These are phyloP conservation scores for Sarotherodon lohbergeri DNA, from an alignment of 2,113 vertebrate genomes.

Conservation along the genomic window DNA sequence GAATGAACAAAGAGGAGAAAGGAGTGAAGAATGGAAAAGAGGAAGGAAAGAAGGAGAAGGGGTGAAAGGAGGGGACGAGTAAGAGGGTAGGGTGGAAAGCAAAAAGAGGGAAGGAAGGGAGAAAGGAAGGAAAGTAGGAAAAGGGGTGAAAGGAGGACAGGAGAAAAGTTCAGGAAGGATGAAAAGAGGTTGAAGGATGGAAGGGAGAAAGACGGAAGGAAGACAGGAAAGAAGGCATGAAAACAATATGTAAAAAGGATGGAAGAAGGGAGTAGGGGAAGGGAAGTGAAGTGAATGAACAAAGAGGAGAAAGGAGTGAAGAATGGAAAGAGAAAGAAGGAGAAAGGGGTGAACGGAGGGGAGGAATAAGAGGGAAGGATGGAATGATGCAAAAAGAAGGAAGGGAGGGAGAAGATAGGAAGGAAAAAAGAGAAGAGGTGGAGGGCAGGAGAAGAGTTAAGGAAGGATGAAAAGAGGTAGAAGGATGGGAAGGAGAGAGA, in stretches of 20 bases:
- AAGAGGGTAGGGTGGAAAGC: background rate
- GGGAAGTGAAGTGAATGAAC: too few relatives aligned
- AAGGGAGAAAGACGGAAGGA: background rate
- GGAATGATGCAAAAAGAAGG: background rate
- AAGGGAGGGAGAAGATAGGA: background rate
- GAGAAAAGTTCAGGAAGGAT: background rate
- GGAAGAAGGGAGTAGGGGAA: background rate
- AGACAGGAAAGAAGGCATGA: background rate
- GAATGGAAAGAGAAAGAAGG: background rate
- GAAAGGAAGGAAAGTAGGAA: background rate
- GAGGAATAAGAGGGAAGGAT: background rate
- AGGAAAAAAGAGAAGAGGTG: background rate
- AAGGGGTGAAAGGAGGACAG: too few relatives aligned
- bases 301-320: background rate
- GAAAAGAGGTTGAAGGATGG: too few relatives aligned
- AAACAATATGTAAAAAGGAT: too few relatives aligned
- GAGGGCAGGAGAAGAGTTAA: background rate
- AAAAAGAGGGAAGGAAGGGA: background rate
- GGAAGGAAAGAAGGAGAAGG: background rate
- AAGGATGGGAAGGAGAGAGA: background rate
- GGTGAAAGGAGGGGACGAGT: background rate
- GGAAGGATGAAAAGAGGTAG: background rate
- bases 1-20: background rate
- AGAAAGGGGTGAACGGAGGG: background rate
- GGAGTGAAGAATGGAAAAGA: background rate